These are phyloP conservation scores for Agrotis puta DNA, from an alignment of 2,888 invertebrate species.

Conservation along the genomic window DNA sequence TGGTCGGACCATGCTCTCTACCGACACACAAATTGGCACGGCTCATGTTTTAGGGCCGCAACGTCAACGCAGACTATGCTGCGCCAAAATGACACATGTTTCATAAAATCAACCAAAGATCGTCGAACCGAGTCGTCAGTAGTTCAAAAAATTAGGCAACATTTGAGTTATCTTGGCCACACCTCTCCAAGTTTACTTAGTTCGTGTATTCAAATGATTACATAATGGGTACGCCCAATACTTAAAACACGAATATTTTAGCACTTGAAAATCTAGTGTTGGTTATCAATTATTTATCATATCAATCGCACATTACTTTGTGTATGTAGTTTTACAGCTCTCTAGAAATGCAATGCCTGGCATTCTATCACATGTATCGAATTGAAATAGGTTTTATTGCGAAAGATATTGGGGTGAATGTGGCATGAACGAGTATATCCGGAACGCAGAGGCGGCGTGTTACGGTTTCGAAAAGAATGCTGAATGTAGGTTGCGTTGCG, in stretches of 20 bases:
- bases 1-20: conserved; percentile 80
- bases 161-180: conserved; percentile 21
- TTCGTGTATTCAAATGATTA: conserved; percentile 17
- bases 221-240: conserved; percentile 12
- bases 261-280: conserved; percentile 41
- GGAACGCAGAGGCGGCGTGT: conserved; percentile 89
- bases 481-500: conserved; percentile 89
- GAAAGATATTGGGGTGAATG: conserved; percentile 82
- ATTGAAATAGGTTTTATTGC: conserved; percentile 84
- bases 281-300: conserved; percentile 79
- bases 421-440: conserved; percentile 85
- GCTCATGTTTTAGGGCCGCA: conserved; percentile 66
- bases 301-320: conserved; percentile 75
- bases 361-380: conserved; percentile 76
- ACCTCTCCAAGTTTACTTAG: conserved; percentile 12
- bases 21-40: conserved; percentile 69
- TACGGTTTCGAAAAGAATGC: conserved; percentile 91
- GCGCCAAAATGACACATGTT: conserved; percentile 25
- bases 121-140: too few species aligned
- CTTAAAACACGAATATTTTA: conserved; percentile 33
- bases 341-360: conserved; percentile 86
- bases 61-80: conserved; percentile 19
- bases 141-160: conserved; percentile 5
- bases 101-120: conserved; percentile 5
- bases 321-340: conserved; percentile 83